A percentile compares a stretch with the other conserved stretches of the same genome.
These are phyloP conservation scores for Zenarchopterus dispar DNA, from an alignment of 2,797 vertebrate genomes.

Conservation along the genomic window DNA sequence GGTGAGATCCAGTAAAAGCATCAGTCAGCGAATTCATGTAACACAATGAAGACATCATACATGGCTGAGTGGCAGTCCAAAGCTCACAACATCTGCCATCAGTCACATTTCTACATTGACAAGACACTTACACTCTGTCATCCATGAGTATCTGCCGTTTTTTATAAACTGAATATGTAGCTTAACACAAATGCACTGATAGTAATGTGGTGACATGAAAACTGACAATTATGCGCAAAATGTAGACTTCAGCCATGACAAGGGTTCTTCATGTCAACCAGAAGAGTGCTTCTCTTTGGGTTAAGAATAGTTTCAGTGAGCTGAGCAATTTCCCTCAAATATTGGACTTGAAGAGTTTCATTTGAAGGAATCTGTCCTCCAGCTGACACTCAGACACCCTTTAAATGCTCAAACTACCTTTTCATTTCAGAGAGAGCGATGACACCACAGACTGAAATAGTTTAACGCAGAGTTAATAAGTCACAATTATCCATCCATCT, in stretches of 20 bases:
- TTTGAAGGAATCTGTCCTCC: slow-evolving; percentile 25
- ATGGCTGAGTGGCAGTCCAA: slow-evolving; percentile 43
- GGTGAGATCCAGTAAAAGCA: slow-evolving; percentile 21
- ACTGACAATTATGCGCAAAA: slow-evolving; percentile 27
- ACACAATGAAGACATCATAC: slow-evolving; percentile 62
- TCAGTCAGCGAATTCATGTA: slow-evolving; percentile 35
- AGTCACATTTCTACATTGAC: slow-evolving; percentile 64
- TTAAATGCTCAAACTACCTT: background rate
- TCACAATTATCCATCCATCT: too few relatives aligned
- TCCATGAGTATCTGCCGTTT: slow-evolving; percentile 21
- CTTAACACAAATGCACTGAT: slow-evolving; percentile 6
- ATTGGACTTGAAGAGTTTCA: slow-evolving; percentile 20
- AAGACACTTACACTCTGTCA: slow-evolving; percentile 51
- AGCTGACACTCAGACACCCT: background rate
- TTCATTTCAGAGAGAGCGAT: background rate
- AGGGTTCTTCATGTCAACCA: slow-evolving; percentile 28
- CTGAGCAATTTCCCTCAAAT: slow-evolving; percentile 17
- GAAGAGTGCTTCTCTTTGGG: slow-evolving; percentile 19
- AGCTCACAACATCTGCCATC: slow-evolving; percentile 58
- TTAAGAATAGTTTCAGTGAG: slow-evolving; percentile 8
- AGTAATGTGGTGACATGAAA: slow-evolving; percentile 39
- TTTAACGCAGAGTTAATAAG: background rate
- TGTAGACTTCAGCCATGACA: slow-evolving; percentile 6
- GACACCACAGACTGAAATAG: background rate
- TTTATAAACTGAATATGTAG: slow-evolving; percentile 9